Evolutionary conservation across 2,113 vertebrate genomes (phyloP).

Genomic region (Abramis brama): DNA sequence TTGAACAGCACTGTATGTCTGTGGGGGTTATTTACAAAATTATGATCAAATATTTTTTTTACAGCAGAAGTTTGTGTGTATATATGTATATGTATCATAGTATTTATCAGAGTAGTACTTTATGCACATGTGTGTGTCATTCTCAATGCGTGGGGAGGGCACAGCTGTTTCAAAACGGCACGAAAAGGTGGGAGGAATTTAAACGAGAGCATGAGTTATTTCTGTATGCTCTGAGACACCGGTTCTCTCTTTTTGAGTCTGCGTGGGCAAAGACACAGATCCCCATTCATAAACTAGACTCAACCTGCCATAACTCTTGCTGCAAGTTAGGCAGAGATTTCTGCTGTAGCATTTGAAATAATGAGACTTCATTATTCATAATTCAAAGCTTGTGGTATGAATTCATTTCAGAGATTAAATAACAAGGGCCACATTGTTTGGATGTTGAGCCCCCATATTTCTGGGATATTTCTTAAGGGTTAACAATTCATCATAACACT

Average conservation of each 20-base stretch:
- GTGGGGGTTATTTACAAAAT: neutral
- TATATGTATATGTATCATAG: too few species aligned
- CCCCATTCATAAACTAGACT: slow-evolving; percentile 69
- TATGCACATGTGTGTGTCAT: neutral
- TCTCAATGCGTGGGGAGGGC: slow-evolving; percentile 8
- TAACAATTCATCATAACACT: neutral
- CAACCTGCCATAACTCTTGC: slow-evolving; percentile 5
- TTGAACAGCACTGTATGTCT: neutral
- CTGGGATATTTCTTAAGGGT: neutral
- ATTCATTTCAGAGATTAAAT: neutral
- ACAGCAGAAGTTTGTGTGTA: too few species aligned
- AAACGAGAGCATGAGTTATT: slow-evolving; percentile 64
- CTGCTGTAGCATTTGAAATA: slow-evolving; percentile 21
- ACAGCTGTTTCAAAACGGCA: neutral
- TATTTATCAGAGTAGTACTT: neutral
- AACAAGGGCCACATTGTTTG: neutral
- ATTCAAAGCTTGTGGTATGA: neutral
- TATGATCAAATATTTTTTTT: neutral
- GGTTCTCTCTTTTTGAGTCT: slow-evolving; percentile 51
- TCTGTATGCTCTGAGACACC: slow-evolving; percentile 45
- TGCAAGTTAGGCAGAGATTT: slow-evolving; percentile 26
- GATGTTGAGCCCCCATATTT: neutral
- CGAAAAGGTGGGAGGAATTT: slow-evolving; percentile 66
- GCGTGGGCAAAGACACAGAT: slow-evolving; percentile 62
- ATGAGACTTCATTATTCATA: slow-evolving; percentile 23